Evolutionary conservation across 2,113 vertebrate species (phyloP), one percentile per base, ranked within the genome.

Genomic region (Heteronetta atricapilla): DNA sequence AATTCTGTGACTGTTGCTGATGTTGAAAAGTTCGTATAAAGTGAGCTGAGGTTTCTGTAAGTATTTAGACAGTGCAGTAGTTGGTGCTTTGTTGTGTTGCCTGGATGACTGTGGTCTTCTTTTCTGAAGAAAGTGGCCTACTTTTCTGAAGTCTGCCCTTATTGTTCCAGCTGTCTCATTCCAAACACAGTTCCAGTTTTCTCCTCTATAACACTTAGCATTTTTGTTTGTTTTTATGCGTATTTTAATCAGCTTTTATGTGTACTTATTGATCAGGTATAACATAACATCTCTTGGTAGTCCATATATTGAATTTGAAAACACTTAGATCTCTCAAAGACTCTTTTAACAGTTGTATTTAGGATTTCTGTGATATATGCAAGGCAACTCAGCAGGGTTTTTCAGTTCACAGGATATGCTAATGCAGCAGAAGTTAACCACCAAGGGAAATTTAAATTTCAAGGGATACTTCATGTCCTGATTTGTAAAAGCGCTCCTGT

Each of bases 391-490:
- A 67, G 46, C 90, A 77, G 91, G 46, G 31, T 63, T 97, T 97
- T 94, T 92, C 46, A 93, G 34, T 83, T 96, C 69, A 82, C 17
- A 93, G 70, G 77, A 89, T 92, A 94, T 94, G 86, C 86, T 95
- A 89, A 82, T 80, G 42, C 74, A 92, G 88, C 52, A 86, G 77
- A 72, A 90, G 63, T 89, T 90, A 93, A 92, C 36, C 3, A 17
- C 77, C 90, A 67, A 82, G 94, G 89, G 94, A 94, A 95, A 96
- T 94, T 94, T 97, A 89, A 91, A 82, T 80, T 96, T 92, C 90
- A 94, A 96, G 94, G 68, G 76, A 90, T 40, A 95, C 64, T 92
- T 89, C 69, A 67, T 82, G 56, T 94, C 79, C 56, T 95, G 83
- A 93, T 96, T 96, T 96, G 62, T 91, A 91, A 88, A 95, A 92